phyloP scores from a whole-genome alignment of 1,140 invertebrate species.

The Oreohelix idahoensis region DNA sequence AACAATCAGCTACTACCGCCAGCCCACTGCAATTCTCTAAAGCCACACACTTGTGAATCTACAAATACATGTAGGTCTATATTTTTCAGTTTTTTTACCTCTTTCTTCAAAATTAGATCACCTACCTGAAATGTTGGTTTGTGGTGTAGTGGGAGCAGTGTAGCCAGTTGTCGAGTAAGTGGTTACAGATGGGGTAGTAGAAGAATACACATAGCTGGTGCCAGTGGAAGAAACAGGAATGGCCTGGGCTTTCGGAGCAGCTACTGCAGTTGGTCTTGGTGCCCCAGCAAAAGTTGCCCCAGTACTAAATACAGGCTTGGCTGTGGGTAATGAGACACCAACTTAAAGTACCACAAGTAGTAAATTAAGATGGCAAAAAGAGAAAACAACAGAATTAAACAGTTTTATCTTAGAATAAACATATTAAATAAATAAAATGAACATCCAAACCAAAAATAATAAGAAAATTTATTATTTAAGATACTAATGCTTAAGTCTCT shows the following conservation, averaged over 20 bases:
- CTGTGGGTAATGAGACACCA: conserved; percentile 53
- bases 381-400: neutral
- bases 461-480: too few species aligned
- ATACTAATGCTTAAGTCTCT: too few species aligned
- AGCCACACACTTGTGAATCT: too few species aligned
- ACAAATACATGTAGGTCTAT: too few species aligned
- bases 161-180: conserved; percentile 62
- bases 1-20: too few species aligned
- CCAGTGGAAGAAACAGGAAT: conserved; percentile 60
- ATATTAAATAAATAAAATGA: too few species aligned
- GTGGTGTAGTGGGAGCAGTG: conserved; percentile 55
- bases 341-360: conserved; percentile 17
- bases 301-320: conserved; percentile 73
- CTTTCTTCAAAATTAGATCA: too few species aligned
- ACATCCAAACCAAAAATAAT: too few species aligned
- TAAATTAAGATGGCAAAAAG: conserved; percentile 28
- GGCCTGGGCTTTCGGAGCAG: conserved; percentile 63
- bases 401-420: too few species aligned
- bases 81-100: too few species aligned
- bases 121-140: conserved; percentile 57
- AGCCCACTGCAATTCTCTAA: too few species aligned
- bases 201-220: conserved; percentile 63
- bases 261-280: conserved; percentile 55
- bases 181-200: conserved; percentile 56
- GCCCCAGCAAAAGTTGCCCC: conserved; percentile 74